Evolutionary conservation across 2,888 invertebrate species (phyloP).

Genomic region (Phalera bucephala): DNA sequence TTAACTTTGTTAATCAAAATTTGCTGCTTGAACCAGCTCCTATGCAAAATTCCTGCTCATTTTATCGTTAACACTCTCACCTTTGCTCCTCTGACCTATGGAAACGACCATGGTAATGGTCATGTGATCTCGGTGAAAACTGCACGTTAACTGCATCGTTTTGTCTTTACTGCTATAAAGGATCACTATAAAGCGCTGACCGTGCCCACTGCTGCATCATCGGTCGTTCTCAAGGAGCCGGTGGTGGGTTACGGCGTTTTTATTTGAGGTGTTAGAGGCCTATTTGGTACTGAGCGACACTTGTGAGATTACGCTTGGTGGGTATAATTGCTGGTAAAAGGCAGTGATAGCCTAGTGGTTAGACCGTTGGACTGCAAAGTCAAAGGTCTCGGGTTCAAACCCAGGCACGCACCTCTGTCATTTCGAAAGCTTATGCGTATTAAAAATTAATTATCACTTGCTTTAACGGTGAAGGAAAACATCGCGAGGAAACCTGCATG

Average conservation of each 20-base stretch:
- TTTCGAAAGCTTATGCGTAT: no score
- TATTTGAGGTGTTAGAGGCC: slow-evolving; percentile 16
- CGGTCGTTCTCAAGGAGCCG: slow-evolving; percentile 37
- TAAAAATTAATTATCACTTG: no score
- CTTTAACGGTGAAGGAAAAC: no score
- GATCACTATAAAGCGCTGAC: slow-evolving; percentile 55
- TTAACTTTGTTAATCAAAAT: background rate
- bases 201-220: slow-evolving; percentile 47
- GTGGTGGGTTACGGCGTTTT: slow-evolving; percentile 17
- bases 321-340: no score
- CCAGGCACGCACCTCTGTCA: no score
- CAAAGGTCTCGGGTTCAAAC: no score
- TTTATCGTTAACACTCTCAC: slow-evolving; percentile 13
- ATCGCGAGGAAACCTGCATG: no score
- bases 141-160: slow-evolving; percentile 62
- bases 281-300: background rate
- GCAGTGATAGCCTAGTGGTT: no score
- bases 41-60: background rate
- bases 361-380: no score
- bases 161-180: slow-evolving; percentile 67
- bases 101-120: background rate
- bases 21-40: background rate
- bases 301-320: no score
- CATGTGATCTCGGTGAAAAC: slow-evolving; percentile 51
- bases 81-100: slow-evolving; percentile 13